Evolutionary conservation across 2,113 vertebrate genomes (phyloP).

Genomic region (Cinclus cinclus): DNA sequence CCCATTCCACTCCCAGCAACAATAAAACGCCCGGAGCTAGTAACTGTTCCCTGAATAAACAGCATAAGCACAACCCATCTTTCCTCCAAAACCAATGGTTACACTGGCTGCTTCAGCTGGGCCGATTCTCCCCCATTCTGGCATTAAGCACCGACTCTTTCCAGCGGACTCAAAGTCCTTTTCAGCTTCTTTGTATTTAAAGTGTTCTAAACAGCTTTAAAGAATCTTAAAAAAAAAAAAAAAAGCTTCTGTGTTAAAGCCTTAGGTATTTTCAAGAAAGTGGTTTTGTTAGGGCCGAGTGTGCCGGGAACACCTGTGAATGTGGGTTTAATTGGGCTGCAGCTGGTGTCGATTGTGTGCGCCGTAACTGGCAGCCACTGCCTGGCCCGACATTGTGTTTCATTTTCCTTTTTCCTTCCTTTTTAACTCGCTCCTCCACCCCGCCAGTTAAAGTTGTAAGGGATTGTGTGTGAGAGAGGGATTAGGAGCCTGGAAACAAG

Average conservation of each 20-base stretch:
- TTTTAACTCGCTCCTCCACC: conserved; percentile 57
- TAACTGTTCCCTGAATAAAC: background rate
- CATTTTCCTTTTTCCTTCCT: conserved; percentile 55
- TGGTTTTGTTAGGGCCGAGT: conserved; percentile 66
- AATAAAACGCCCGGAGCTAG: background rate
- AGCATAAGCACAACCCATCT: conserved; percentile 11
- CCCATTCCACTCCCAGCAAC: background rate
- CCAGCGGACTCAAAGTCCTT: conserved; percentile 44
- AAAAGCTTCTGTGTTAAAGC: conserved; percentile 55
- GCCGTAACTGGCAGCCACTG: conserved; percentile 52
- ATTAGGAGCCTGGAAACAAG: conserved; percentile 70
- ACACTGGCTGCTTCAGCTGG: conserved; percentile 10
- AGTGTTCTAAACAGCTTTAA: conserved; percentile 73
- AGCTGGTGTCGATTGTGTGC: conserved; percentile 69
- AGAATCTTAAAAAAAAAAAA: conserved; percentile 20
- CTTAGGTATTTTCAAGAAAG: conserved; percentile 74
- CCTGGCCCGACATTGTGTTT: conserved; percentile 63
- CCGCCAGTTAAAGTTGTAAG: conserved; percentile 62
- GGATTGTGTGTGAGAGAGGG: conserved; percentile 61
- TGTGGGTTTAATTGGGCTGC: conserved; percentile 76
- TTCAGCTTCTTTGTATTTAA: conserved; percentile 74
- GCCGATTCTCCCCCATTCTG: conserved; percentile 23
- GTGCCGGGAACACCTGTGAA: conserved; percentile 78
- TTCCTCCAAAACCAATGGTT: background rate
- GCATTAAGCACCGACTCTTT: conserved; percentile 50